These are phyloP conservation scores for Galagoides demidoff DNA, from an alignment of 2,797 vertebrate genomes.

Conservation along the genomic window DNA sequence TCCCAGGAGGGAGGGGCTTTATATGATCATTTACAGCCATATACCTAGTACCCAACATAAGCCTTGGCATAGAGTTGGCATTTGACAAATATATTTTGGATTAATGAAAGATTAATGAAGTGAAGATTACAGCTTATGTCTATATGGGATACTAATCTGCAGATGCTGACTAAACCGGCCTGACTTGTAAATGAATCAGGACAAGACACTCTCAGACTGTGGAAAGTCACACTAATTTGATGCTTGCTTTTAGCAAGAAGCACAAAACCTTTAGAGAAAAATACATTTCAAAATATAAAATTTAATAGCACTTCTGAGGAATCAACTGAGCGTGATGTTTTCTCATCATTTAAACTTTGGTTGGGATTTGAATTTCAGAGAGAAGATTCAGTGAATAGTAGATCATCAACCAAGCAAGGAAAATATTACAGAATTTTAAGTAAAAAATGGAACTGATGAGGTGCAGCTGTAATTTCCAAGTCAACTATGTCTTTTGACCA, in stretches of 20 bases:
- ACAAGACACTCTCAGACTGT: not conserved
- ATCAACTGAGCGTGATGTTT: slow-evolving; percentile 50
- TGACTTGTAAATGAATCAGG: slow-evolving; percentile 39
- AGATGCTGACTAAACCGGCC: not conserved
- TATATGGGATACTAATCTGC: not conserved
- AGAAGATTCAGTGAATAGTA: slow-evolving; percentile 58
- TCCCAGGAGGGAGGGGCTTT: not conserved
- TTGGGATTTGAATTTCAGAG: slow-evolving; percentile 67
- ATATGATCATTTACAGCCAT: not conserved
- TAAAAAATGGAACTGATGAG: slow-evolving; percentile 43
- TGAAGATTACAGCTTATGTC: not conserved
- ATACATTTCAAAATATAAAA: slow-evolving; percentile 47
- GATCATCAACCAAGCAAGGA: slow-evolving; percentile 43
- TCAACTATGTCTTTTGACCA: slow-evolving; percentile 49
- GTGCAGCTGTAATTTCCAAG: slow-evolving; percentile 36
- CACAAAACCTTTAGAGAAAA: slow-evolving; percentile 62
- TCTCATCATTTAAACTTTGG: slow-evolving; percentile 63
- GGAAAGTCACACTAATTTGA: not conserved
- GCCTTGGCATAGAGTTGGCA: not conserved
- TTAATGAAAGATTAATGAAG: slow-evolving; percentile 33
- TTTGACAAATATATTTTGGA: not conserved
- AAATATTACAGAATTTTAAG: slow-evolving; percentile 41
- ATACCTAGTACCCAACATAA: not conserved
- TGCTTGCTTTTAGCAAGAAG: slow-evolving; percentile 12
- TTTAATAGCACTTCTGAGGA: slow-evolving; percentile 59